Conservation (phyloP, 2,888 invertebrate species). For the Clunio marinus region DNA sequence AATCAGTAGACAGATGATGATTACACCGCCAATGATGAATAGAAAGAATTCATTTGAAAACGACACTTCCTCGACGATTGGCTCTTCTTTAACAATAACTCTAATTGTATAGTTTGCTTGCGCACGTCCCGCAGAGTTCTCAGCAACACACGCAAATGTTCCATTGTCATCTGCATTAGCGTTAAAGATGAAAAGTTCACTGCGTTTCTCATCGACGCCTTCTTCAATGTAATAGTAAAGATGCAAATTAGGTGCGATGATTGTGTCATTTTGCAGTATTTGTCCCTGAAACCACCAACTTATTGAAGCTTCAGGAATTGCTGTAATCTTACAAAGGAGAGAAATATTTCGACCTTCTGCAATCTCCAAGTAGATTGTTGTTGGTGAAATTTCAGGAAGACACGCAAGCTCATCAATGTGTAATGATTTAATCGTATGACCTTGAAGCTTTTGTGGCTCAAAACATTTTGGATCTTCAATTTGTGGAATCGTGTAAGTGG, state of each 20-base stretch:
- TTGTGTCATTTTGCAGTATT: slow-evolving; percentile 71
- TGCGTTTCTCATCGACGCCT: slow-evolving; percentile 68
- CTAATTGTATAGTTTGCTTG: slow-evolving; percentile 77
- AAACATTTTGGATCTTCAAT: slow-evolving; percentile 74
- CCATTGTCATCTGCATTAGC: slow-evolving; percentile 77
- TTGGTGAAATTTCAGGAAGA: slow-evolving; percentile 71
- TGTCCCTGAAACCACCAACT: slow-evolving; percentile 82
- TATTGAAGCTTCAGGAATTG: slow-evolving; percentile 75
- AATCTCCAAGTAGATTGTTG: slow-evolving; percentile 70
- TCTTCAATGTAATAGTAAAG: slow-evolving; percentile 69
- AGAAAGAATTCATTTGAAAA: slow-evolving; percentile 69
- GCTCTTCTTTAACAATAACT: slow-evolving; percentile 69
- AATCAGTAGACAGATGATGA: slow-evolving; percentile 59
- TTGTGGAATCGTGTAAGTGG: slow-evolving; percentile 70
- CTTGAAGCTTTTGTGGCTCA: slow-evolving; percentile 63
- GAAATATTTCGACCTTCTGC: slow-evolving; percentile 78
- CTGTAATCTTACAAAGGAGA: slow-evolving; percentile 72
- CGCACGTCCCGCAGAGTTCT: slow-evolving; percentile 76
- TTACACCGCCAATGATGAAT: slow-evolving; percentile 62
- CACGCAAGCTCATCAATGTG: slow-evolving; percentile 72
- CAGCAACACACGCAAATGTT: slow-evolving; percentile 78
- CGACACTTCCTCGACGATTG: slow-evolving; percentile 62
- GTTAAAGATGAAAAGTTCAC: slow-evolving; percentile 74
- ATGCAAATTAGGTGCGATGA: slow-evolving; percentile 62
- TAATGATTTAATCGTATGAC: slow-evolving; percentile 64